A percentile compares a stretch with the other conserved stretches of the same genome.
These are phyloP conservation scores for Zootermopsis nevadensis DNA, from an alignment of 2,888 invertebrate genomes.

Conservation along the genomic window DNA sequence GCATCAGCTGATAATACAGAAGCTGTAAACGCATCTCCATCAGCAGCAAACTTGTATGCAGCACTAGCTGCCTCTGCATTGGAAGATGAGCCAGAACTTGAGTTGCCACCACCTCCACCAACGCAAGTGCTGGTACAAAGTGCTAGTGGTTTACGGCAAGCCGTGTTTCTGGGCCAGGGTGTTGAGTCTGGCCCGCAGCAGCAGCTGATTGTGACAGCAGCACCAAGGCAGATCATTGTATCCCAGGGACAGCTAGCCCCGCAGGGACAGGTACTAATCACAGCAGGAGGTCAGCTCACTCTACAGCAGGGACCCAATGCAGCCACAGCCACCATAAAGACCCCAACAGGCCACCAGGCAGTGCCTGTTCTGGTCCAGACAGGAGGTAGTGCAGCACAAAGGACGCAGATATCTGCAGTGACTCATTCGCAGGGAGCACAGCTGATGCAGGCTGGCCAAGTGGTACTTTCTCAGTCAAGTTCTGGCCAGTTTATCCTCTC, in stretches of 20 bases:
- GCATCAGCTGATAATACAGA: conserved; percentile 53
- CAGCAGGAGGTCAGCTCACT: conserved; percentile 59
- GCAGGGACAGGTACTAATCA: conserved; percentile 59
- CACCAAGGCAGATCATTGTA: conserved; percentile 68
- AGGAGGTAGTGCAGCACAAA: conserved; percentile 35
- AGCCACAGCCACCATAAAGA: conserved; percentile 56
- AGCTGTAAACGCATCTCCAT: conserved; percentile 61
- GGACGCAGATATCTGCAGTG: conserved; percentile 41
- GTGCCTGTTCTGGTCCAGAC: conserved; percentile 50
- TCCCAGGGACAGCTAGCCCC: conserved; percentile 58
- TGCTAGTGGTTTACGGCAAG: conserved; percentile 41
- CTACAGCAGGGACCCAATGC: conserved; percentile 54
- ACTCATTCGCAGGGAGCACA: conserved; percentile 34
- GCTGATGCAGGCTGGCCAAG: conserved; percentile 54
- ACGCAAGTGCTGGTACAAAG: conserved; percentile 35
- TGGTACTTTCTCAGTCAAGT: conserved; percentile 60
- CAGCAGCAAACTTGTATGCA: conserved; percentile 87
- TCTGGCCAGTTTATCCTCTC: conserved; percentile 57
- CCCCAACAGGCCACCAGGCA: conserved; percentile 57
- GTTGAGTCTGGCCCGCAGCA: conserved; percentile 57
- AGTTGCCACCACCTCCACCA: conserved; percentile 50
- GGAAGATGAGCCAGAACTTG: conserved; percentile 78
- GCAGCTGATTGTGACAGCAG: conserved; percentile 62
- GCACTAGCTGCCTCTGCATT: conserved; percentile 86
- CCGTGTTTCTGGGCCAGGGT: conserved; percentile 41